Conservation (phyloP, 2,113 vertebrate species). For the Gymnocephalus cernua region DNA sequence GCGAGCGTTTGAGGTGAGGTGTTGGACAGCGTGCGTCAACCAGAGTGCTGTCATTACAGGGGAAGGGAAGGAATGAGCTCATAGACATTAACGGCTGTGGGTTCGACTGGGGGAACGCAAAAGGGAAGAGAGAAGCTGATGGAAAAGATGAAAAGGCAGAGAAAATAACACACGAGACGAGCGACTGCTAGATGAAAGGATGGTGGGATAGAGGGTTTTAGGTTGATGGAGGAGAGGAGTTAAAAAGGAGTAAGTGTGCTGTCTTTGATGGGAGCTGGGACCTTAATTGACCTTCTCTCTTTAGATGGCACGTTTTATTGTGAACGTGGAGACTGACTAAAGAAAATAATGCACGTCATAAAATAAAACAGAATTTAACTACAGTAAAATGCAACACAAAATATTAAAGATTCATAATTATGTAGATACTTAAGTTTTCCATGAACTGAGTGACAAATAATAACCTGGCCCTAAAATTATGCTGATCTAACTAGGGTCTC, state of each 20-base stretch:
- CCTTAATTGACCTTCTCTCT: constrained; percentile 58
- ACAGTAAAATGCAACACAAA: background rate
- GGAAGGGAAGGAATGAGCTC: constrained; percentile 84
- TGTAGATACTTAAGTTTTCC: background rate
- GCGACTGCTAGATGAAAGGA: constrained; percentile 70
- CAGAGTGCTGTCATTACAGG: constrained; percentile 73
- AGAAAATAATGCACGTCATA: background rate
- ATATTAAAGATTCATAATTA: background rate
- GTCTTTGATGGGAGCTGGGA: constrained; percentile 67
- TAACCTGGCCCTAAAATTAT: constrained; percentile 2
- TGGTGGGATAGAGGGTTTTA: constrained; percentile 67
- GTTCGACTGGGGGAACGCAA: constrained; percentile 62
- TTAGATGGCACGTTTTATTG: constrained; percentile 18
- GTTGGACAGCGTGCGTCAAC: constrained; percentile 75
- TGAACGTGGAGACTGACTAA: constrained; percentile 15
- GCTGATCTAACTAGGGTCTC: background rate
- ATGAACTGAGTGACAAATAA: background rate
- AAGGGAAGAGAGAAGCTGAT: constrained; percentile 66
- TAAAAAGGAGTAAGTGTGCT: constrained; percentile 62
- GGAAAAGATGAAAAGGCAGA: constrained; percentile 84
- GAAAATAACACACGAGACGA: constrained; percentile 73
- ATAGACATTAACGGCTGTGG: constrained; percentile 77
- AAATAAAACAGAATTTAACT: background rate
- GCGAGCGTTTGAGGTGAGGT: constrained; percentile 72
- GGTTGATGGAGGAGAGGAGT: constrained; percentile 67